Evolutionary conservation across 92 coral and sea anemone genomes (phyloP), one percentile per base, ranked within the genome.

Genomic region (Virgularia gustaviana): DNA sequence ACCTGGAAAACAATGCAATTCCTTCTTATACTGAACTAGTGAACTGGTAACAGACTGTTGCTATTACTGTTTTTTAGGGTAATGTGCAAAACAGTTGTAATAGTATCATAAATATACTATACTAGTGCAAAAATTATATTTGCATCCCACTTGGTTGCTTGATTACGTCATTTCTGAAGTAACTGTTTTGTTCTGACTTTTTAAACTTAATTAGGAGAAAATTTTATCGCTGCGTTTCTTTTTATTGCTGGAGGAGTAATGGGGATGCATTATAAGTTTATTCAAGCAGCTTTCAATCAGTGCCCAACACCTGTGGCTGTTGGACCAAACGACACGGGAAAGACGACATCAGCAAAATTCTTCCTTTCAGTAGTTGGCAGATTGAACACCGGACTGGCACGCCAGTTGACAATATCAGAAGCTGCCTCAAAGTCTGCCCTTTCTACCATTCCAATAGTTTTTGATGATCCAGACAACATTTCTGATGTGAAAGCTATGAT

Each of bases 311-410:
- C 77, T 6, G 7, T 71, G 39, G 77, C 65, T 4, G 77, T 52
- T 25, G 77, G 83, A 13, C 75, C 75, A 25, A 78, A 78, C 41
- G 83, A 75, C 1, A 78, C 83, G 19, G 83, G 83, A 11, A 78
- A 78, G 53, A 70, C 78, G 5, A 77, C 77, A 0, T 75, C 83
- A 13, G 47, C 53, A 6, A 78, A 78, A 55, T 70, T 41, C 5
- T 54, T 68, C 41, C 77, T 70, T 9, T 23, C 77, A 20, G 58
- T 78, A 6, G 51, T 70, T 6, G 83, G 83, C 2, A 68, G 49
- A 12, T 41, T 28, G 1, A 27, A 52, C 15, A 64, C 4, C 7
- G 10, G 13, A 15, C 42, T 71, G 13, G 76, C 42, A 19, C 22
- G 76, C 24, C 34, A 71, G 64, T 7, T 71, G 31, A 29, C 28